Conservation (phyloP, 2,113 vertebrate genomes). For the Epinephelus fuscoguttatus region DNA sequence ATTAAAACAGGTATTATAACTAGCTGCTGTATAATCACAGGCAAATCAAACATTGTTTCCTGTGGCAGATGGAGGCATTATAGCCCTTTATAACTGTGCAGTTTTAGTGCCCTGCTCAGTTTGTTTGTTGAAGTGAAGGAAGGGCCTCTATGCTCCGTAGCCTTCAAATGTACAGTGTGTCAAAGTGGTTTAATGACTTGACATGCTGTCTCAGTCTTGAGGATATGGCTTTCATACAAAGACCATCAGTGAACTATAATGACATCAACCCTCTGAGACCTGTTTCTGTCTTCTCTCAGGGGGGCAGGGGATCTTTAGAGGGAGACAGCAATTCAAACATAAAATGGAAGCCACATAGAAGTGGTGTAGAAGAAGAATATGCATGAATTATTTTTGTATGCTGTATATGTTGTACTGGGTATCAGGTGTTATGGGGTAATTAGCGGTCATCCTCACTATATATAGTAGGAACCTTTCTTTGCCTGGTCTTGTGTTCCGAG, state of each 20-base stretch:
- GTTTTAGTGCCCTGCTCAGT: not conserved
- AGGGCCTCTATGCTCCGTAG: not conserved
- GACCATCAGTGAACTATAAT: not conserved
- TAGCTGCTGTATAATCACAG: not conserved
- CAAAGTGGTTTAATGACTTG: not conserved
- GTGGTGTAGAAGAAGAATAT: too few relatives aligned
- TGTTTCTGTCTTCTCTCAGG: too few relatives aligned
- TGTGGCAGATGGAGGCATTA: not conserved
- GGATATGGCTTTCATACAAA: not conserved
- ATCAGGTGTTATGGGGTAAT: too few relatives aligned
- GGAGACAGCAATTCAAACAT: too few relatives aligned
- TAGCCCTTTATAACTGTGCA: not conserved
- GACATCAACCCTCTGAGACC: too few relatives aligned
- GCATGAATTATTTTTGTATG: too few relatives aligned
- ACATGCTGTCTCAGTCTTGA: not conserved
- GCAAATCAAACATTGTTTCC: not conserved
- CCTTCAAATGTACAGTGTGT: not conserved
- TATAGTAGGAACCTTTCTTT: too few relatives aligned
- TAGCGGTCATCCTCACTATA: too few relatives aligned
- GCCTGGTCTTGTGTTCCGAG: too few relatives aligned
- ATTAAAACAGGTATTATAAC: not conserved
- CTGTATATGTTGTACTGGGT: too few relatives aligned
- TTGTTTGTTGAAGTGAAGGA: not conserved
- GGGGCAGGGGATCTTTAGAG: too few relatives aligned
- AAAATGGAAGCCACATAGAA: too few relatives aligned